Percentiles rank a stretch among this genome's conserved stretches.
Evolutionary conservation across 2,888 invertebrate species (phyloP).

Genomic region (Chaetogeoica ovagalla): DNA sequence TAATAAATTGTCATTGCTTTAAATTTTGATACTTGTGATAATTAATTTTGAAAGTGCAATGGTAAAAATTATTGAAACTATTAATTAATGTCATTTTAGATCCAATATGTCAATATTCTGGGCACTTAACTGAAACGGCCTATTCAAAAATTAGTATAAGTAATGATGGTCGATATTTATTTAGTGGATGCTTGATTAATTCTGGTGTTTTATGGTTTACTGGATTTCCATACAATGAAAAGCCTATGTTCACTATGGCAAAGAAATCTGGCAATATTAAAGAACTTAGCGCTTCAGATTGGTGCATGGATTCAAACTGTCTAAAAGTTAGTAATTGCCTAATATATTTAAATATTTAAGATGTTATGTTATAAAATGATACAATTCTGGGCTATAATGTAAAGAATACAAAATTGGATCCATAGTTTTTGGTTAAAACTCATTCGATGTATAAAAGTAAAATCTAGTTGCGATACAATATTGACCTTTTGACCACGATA

Average conservation of each 20-base stretch:
- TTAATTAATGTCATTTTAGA: conserved; percentile 3
- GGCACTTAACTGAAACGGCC: not conserved
- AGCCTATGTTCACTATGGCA: not conserved
- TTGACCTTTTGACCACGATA: too few relatives aligned
- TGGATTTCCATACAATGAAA: not conserved
- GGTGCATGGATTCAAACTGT: conserved; percentile 16
- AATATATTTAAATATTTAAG: not conserved
- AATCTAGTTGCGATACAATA: too few relatives aligned
- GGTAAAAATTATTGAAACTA: not conserved
- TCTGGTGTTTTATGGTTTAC: conserved; percentile 5
- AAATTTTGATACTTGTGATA: too few relatives aligned
- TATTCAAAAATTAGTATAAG: conserved; percentile 43
- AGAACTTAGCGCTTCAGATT: conserved; percentile 26
- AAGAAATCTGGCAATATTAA: rapidly evolving
- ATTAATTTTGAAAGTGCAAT: too few relatives aligned
- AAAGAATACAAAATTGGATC: too few relatives aligned
- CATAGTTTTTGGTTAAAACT: too few relatives aligned
- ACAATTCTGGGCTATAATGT: too few relatives aligned
- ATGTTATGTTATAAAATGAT: too few relatives aligned
- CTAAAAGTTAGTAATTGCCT: conserved; percentile 14
- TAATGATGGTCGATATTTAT: conserved; percentile 29
- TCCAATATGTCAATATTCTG: not conserved
- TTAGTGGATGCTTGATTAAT: conserved; percentile 5
- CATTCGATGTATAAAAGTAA: too few relatives aligned
- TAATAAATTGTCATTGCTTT: too few relatives aligned